These are phyloP conservation scores for Pantelozetes paolii DNA, from an alignment of 2,888 invertebrate genomes.

Conservation along the genomic window DNA sequence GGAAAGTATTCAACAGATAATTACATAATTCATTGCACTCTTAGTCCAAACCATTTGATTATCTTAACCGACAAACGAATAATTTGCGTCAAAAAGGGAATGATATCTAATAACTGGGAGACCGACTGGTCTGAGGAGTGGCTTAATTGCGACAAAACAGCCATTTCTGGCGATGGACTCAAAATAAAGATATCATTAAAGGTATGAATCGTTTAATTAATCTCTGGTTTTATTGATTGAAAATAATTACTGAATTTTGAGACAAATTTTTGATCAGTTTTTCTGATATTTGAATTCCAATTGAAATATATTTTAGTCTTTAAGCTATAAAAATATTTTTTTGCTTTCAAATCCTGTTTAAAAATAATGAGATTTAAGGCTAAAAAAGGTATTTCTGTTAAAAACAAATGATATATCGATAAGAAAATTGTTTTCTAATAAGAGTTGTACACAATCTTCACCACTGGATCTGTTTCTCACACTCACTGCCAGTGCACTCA, in stretches of 20 bases:
- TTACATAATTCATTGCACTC: conserved; percentile 65
- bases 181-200: conserved; percentile 2
- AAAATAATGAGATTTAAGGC: neutral
- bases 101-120: conserved; percentile 36
- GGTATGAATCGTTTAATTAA: neutral
- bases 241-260: conserved; percentile 3
- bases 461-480: too few relatives aligned
- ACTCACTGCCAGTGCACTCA: too few relatives aligned
- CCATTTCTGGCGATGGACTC: conserved; percentile 8
- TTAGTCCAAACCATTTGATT: neutral
- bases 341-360: neutral
- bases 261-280: neutral
- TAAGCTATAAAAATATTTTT: neutral
- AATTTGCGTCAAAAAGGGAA: conserved; percentile 21
- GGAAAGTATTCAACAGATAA: conserved; percentile 73
- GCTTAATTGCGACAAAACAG: conserved; percentile 3
- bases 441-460: too few relatives aligned
- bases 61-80: conserved; percentile 38
- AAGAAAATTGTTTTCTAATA: neutral
- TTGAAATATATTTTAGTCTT: neutral
- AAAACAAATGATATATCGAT: conserved; percentile 17
- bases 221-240: neutral
- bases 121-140: conserved; percentile 38
- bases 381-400: neutral
- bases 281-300: neutral